These are phyloP conservation scores for Protobothrops mucrosquamatus DNA, from an alignment of 2,113 vertebrate genomes.

Conservation along the genomic window DNA sequence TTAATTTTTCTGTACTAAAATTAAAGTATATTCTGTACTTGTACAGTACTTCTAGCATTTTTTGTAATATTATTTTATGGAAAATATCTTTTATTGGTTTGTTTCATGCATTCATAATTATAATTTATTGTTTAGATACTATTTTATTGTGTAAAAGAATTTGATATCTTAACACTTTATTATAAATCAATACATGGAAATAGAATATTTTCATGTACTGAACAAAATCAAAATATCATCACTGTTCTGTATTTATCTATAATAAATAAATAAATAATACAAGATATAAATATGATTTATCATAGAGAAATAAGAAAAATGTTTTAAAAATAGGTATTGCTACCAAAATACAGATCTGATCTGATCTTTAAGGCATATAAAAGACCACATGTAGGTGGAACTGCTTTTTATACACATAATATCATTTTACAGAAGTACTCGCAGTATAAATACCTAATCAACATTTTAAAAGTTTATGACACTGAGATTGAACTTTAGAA, in stretches of 20 bases:
- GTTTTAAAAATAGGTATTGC: constrained; percentile 28
- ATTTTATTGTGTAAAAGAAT: background rate
- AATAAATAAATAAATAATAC: background rate
- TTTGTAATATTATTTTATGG: background rate
- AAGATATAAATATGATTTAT: background rate
- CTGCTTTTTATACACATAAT: constrained; percentile 24
- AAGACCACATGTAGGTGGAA: constrained; percentile 19
- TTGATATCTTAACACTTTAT: background rate
- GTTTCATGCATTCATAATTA: background rate
- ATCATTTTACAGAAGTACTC: background rate
- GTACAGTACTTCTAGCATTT: background rate
- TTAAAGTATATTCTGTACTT: background rate
- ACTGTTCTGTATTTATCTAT: background rate
- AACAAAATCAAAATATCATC: constrained; percentile 22
- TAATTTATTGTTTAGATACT: background rate
- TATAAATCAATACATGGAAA: background rate
- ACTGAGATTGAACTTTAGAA: constrained; percentile 15
- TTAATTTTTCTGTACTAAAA: background rate
- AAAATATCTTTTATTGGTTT: background rate
- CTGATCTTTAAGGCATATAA: constrained; percentile 10
- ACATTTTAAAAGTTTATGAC: constrained; percentile 7
- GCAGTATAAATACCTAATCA: background rate
- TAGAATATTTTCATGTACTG: background rate
- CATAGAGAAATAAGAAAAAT: background rate
- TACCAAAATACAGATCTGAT: constrained; percentile 42